Evolutionary conservation across 37 sponge, comb jelly and placozoan genomes (phyloP).

Genomic region (Chondrosia reniformis): DNA sequence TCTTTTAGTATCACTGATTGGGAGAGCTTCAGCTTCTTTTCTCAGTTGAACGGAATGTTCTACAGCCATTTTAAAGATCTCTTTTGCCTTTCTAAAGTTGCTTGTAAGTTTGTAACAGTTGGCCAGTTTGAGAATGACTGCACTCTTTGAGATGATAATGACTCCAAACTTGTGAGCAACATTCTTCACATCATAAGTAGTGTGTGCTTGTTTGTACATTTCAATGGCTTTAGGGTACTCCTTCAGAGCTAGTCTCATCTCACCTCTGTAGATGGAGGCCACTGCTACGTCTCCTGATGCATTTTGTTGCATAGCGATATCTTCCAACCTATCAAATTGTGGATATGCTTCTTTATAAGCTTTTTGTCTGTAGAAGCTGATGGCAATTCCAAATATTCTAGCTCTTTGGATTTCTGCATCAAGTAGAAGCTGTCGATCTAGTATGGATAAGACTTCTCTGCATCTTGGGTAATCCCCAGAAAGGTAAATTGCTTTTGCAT

Average conservation of each 20-base stretch:
- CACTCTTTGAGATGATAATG: slow-evolving; percentile 26
- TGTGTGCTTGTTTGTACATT: slow-evolving; percentile 25
- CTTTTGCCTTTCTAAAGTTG: background rate
- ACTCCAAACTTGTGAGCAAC: slow-evolving; percentile 22
- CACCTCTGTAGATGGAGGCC: slow-evolving; percentile 55
- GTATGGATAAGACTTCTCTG: background rate
- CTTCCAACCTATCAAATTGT: slow-evolving; percentile 20
- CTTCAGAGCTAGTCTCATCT: slow-evolving; percentile 18
- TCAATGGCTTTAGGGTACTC: slow-evolving; percentile 32
- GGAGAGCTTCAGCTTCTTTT: background rate
- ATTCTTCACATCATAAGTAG: slow-evolving; percentile 8
- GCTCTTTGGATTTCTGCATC: slow-evolving; percentile 10
- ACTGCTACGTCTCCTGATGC: slow-evolving; percentile 33
- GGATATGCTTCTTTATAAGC: background rate
- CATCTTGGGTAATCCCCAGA: background rate
- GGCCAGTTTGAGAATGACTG: slow-evolving; percentile 21
- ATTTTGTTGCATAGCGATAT: background rate
- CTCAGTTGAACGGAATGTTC: background rate
- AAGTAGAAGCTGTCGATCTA: background rate
- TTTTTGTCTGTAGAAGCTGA: slow-evolving; percentile 20
- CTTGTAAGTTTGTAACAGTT: slow-evolving; percentile 3
- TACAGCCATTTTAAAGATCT: slow-evolving; percentile 11
- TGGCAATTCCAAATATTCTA: slow-evolving; percentile 19
- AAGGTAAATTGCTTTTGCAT: slow-evolving; percentile 15
- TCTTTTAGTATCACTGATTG: too few relatives aligned